Evolutionary conservation across 2,797 vertebrate species (phyloP).

Genomic region (Enteromius treurensis): DNA sequence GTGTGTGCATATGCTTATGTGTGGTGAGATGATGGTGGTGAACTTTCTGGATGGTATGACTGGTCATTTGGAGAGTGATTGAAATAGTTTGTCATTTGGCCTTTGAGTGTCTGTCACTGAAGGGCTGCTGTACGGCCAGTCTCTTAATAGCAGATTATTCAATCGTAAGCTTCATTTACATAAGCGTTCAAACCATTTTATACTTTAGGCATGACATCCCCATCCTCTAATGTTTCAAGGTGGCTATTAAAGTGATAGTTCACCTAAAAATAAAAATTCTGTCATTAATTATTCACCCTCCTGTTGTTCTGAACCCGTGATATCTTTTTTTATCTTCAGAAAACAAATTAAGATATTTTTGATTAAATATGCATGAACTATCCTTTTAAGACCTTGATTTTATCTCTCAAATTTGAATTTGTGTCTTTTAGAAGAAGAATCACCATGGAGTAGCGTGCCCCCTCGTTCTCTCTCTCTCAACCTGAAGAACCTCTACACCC

Average conservation of each 20-base stretch:
- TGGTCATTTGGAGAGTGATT: background rate
- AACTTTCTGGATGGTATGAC: background rate
- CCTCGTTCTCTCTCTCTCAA: slow-evolving; percentile 81
- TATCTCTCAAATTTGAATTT: slow-evolving; percentile 24
- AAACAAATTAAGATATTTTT: background rate
- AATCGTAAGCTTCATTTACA: background rate
- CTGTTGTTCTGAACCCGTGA: no score
- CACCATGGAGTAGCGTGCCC: slow-evolving; percentile 70
- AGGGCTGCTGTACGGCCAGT: background rate
- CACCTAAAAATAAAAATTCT: background rate
- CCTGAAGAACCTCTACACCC: slow-evolving; percentile 83
- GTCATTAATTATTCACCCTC: no score
- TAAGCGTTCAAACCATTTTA: background rate
- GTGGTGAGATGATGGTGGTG: background rate
- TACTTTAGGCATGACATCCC: background rate
- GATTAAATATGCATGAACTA: background rate
- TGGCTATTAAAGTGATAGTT: background rate
- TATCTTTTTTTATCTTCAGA: no score
- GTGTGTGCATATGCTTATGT: background rate
- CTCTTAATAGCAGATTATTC: background rate
- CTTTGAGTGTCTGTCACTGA: background rate
- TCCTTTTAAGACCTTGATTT: background rate
- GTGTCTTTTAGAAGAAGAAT: slow-evolving; percentile 70
- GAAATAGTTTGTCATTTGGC: background rate
- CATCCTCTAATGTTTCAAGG: background rate